Conservation (phyloP, 2,113 vertebrate genomes). For the Vulpes vulpes region DNA sequence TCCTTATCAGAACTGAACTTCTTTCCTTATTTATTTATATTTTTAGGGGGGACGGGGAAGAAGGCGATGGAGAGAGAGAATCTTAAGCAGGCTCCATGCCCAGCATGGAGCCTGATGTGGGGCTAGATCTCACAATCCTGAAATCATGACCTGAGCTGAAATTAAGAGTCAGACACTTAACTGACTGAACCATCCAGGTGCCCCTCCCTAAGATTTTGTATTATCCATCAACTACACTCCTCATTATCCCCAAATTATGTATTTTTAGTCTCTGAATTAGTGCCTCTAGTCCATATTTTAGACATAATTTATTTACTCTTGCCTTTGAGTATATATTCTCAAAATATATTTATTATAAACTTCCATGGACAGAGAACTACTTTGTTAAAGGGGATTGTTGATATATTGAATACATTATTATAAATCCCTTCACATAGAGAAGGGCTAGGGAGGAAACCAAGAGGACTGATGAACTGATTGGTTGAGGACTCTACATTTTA, state of each 20-base stretch:
- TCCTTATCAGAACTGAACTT: neutral
- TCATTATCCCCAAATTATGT: neutral
- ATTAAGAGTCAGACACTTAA: neutral
- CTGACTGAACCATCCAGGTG: neutral
- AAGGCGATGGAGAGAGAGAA: neutral
- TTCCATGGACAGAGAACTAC: neutral
- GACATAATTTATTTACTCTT: neutral
- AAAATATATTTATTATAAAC: slow-evolving; percentile 31
- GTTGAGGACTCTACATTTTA: neutral
- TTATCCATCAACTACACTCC: neutral
- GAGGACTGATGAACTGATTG: neutral
- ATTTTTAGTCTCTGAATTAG: neutral
- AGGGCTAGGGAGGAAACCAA: neutral
- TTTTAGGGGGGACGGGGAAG: neutral
- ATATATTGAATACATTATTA: neutral
- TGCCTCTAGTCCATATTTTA: neutral
- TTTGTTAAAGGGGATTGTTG: slow-evolving; percentile 5
- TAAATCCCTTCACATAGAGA: neutral
- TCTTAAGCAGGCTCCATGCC: neutral
- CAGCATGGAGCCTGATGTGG: neutral
- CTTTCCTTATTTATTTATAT: neutral
- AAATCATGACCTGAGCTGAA: neutral
- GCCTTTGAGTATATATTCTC: slow-evolving; percentile 18
- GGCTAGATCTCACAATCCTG: neutral
- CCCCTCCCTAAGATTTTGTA: neutral